Evolutionary conservation across 1,140 invertebrate species (phyloP), one percentile per base, ranked within the genome.

Genomic region (Platyscapa corneri): DNA sequence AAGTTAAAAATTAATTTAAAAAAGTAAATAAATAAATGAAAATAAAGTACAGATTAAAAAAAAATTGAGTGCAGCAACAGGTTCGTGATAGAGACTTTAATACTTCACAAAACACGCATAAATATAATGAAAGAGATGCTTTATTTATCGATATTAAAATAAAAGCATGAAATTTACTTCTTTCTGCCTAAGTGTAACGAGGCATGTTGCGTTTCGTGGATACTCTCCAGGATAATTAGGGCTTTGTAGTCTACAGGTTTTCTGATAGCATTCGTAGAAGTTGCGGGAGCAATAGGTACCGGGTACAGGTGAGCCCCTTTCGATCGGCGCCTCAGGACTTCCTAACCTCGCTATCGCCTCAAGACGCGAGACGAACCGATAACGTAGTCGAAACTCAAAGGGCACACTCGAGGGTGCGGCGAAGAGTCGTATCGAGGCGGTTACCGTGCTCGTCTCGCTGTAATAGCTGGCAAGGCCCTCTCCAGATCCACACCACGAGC

Each of bases 171-270:
- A 53, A 12, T 2, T 82, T 30, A 83, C 82, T 87, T 96, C 95
- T 90, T 97, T 96, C 91, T 98, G 97, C 27, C 96, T 94, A 79
- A 97, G 92, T 32, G 95, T 97, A 94, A 97, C 96, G 89, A 96
- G 95, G 90, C 97, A 98, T 18, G 96, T 97, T 7, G 97, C 96
- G 91, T 98, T 97, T 70, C 97, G 94, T 1, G 97, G 97, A 93
- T 98, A 98, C 94, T 98, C 96, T 27, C 97, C 97, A 0, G 97
- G 97, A 92, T 97, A 98, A 92, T 98, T 98, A n/a, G 97, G 97
- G 79, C 95, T 96, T 92, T 98, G 97, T 53, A 98, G 93, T 49
- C 96, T 95, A 90, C 97, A 98, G 70, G 95, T 95, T 90, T 96
- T 97, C 82, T 96, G 94, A 91, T 97, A 97, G 89, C 97, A 98